phyloP scores from a whole-genome alignment of 1,140 invertebrate genomes.

The Nomia melanderi region DNA sequence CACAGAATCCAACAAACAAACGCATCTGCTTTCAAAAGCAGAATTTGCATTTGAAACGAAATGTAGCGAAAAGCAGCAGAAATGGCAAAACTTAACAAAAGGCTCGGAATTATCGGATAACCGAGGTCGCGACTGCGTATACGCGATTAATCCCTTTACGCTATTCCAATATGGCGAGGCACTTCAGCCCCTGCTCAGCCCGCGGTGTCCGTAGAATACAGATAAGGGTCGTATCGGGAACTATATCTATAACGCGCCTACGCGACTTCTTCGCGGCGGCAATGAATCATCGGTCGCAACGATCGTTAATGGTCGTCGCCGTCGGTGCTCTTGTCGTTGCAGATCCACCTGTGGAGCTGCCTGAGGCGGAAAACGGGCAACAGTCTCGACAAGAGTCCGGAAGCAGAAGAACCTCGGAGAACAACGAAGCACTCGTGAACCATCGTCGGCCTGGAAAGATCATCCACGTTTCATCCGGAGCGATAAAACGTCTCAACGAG shows the following conservation, averaged over 20 bases:
- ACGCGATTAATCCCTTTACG: too few species aligned
- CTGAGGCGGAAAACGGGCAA: background rate
- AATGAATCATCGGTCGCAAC: conserved; percentile 4
- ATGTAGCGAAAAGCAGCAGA: too few species aligned
- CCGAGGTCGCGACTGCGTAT: too few species aligned
- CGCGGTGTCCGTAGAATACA: background rate
- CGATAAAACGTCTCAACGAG: background rate
- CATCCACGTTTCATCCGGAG: background rate
- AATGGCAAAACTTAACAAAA: too few species aligned
- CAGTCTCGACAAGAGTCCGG: background rate
- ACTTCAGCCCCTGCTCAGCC: too few species aligned
- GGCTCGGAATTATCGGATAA: too few species aligned
- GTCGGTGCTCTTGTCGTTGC: background rate
- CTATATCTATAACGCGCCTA: background rate
- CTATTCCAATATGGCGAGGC: too few species aligned
- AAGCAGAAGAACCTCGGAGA: too few species aligned
- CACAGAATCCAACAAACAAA: too few species aligned
- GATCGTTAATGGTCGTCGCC: background rate
- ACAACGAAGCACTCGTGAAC: background rate
- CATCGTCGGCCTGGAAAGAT: background rate
- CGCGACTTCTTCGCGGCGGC: too few species aligned
- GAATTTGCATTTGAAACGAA: too few species aligned
- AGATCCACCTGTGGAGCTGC: background rate
- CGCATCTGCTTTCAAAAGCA: too few species aligned
- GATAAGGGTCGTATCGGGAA: conserved; percentile 12